Conservation (phyloP, 2,888 invertebrate genomes). For the Standfussiana lucernea region DNA sequence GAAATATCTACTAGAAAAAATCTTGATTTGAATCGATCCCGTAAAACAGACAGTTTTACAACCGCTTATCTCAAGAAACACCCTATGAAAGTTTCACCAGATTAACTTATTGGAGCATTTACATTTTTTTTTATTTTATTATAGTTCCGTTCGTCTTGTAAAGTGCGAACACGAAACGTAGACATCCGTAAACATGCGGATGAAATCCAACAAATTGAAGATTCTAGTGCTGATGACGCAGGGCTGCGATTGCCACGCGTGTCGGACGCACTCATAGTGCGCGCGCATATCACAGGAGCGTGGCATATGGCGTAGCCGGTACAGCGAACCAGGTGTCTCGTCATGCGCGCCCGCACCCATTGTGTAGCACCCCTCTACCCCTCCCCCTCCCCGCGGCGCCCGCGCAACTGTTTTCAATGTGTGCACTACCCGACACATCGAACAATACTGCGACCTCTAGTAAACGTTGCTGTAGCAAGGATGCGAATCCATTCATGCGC, state of each 20-base stretch:
- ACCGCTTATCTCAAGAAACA: slow-evolving; percentile 42
- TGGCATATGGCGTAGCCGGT: slow-evolving; percentile 89
- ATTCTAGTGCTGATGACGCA: slow-evolving; percentile 41
- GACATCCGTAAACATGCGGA: slow-evolving; percentile 37
- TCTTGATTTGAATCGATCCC: slow-evolving; percentile 21
- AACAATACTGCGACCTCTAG: slow-evolving; percentile 80
- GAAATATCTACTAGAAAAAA: slow-evolving; percentile 9
- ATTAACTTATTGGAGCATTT: slow-evolving; percentile 38
- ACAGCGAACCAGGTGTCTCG: slow-evolving; percentile 88
- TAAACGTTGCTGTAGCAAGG: slow-evolving; percentile 63
- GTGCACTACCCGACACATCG: slow-evolving; percentile 79
- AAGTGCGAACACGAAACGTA: slow-evolving; percentile 41
- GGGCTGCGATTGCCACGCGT: slow-evolving; percentile 50
- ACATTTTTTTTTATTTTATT: slow-evolving; percentile 39
- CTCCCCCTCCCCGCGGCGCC: slow-evolving; percentile 68
- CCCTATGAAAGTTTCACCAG: slow-evolving; percentile 33
- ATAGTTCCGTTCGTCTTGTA: slow-evolving; percentile 19
- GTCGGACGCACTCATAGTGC: slow-evolving; percentile 52
- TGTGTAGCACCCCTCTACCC: slow-evolving; percentile 76
- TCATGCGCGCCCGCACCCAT: slow-evolving; percentile 90
- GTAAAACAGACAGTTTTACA: slow-evolving; percentile 49
- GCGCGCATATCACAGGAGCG: slow-evolving; percentile 70
- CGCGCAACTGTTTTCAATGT: slow-evolving; percentile 70
- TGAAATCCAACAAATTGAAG: slow-evolving; percentile 39
- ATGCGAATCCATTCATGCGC: slow-evolving; percentile 64